A percentile compares a stretch with the other conserved stretches of the same genome.
Conservation (phyloP, 2,888 invertebrate genomes). For the Polia nebulosa region DNA sequence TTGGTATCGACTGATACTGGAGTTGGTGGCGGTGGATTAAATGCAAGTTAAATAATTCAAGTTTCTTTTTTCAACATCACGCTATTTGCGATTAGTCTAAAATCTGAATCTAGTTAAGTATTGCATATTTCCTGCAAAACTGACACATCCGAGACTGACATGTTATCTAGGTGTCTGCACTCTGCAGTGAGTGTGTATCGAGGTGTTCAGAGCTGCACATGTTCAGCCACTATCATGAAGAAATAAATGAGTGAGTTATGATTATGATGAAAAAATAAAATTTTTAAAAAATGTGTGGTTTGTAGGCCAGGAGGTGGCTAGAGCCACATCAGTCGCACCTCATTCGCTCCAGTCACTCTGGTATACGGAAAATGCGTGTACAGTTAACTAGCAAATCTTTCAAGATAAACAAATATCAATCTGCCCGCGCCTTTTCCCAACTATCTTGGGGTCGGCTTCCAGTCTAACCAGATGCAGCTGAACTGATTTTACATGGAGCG, state of each 20-base stretch:
- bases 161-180: slow-evolving; percentile 28
- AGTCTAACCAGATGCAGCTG: no score
- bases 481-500: no score
- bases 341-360: no score
- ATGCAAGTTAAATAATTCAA: neutral
- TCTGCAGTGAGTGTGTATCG: slow-evolving; percentile 38
- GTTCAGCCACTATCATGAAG: slow-evolving; percentile 22
- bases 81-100: slow-evolving; percentile 1
- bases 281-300: neutral
- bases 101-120: slow-evolving; percentile 20
- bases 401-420: no score
- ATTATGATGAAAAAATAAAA: slow-evolving; percentile 13
- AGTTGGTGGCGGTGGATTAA: neutral
- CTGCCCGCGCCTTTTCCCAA: no score
- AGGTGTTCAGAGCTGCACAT: slow-evolving; percentile 14
- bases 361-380: no score
- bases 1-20: no score
- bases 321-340: no score
- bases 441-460: no score
- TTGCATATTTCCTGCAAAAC: slow-evolving; percentile 47
- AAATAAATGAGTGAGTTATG: slow-evolving; percentile 14
- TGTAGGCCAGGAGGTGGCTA: no score
- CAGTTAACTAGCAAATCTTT: no score
- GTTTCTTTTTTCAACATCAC: neutral
- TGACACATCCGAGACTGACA: slow-evolving; percentile 4